Percentiles rank a stretch among this genome's conserved stretches.
Conservation (phyloP, 2,797 vertebrate species). For the Parotocinclus haroldoi region DNA sequence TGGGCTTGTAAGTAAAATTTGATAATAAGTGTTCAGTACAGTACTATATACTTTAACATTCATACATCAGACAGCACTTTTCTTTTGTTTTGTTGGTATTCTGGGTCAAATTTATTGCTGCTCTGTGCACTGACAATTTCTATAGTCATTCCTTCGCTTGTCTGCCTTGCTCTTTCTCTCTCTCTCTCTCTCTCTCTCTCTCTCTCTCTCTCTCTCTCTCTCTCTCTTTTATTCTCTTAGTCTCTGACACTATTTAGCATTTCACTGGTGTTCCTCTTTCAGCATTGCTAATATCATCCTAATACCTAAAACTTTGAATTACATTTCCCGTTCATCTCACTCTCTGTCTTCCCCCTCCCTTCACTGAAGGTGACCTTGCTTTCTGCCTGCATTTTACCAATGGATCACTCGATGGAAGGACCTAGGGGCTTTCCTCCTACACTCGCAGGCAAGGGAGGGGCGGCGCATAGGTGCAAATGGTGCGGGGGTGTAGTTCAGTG, state of each 20-base stretch:
- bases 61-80: no score
- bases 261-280: background rate
- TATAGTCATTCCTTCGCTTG: no score
- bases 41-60: no score
- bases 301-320: slow-evolving; percentile 22
- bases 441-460: slow-evolving; percentile 37
- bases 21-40: no score
- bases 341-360: background rate
- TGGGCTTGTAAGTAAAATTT: no score
- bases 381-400: slow-evolving; percentile 48
- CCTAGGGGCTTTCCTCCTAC: slow-evolving; percentile 57
- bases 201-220: background rate
- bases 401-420: slow-evolving; percentile 50
- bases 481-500: slow-evolving; percentile 43
- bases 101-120: no score
- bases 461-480: slow-evolving; percentile 48
- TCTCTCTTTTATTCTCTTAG: no score
- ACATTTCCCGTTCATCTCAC: slow-evolving; percentile 3
- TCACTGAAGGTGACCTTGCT: slow-evolving; percentile 58
- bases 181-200: no score
- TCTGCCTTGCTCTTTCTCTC: no score
- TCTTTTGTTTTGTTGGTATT: no score
- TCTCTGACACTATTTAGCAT: background rate
- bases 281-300: slow-evolving; percentile 12
- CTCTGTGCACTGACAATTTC: no score